Evolutionary conservation across 2,113 vertebrate genomes (phyloP), one percentile per base, ranked within the genome.

Genomic region (Macrotus californicus): DNA sequence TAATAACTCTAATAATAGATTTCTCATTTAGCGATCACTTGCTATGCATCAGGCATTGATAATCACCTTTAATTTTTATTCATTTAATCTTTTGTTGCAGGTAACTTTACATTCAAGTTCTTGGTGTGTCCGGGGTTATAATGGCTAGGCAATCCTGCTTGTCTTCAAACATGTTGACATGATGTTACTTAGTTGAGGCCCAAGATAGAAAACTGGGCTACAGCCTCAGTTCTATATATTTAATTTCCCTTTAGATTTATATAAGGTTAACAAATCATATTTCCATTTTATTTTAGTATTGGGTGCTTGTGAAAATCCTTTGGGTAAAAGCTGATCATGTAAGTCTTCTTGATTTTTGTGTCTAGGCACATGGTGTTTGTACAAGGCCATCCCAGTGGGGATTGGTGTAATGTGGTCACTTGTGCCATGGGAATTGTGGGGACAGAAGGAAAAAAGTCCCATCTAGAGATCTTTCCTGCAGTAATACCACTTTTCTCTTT

Each of bases 381-480:
- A 41, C 2, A 36, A 72, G 46, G 52, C 18, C 1, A 1, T 72
- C 29, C 66, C 10, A 3, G 2, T 9, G 75, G 14, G 7, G 52
- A 34, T 31, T 50, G 50, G 31, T 39, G 3, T 3, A 22, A 46
- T 24, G 14, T 70, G 34, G 14, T 46, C 1, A 3, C 50, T 34
- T 16, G 7, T 5, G 3, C 11, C 24, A 11, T 9, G 1, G 24
- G 26, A 14, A 0, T 4, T 59, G 39, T 24, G n/a, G 46, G 29
- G 15, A 41, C 19, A 22, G 54, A 76, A 66, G 34, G 31, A 72
- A 66, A 64, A 48, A 61, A 77, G 11, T 36, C 5, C 36, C 21
- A 7, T 16, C 29, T 48, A 16, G 54, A 52, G 29, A 72, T 29
- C 31, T 84, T 26, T 26, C 22, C 59, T 11, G 7, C 2, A 1